These are phyloP conservation scores for Lophius americanus DNA, from an alignment of 2,797 vertebrate genomes.

Conservation along the genomic window DNA sequence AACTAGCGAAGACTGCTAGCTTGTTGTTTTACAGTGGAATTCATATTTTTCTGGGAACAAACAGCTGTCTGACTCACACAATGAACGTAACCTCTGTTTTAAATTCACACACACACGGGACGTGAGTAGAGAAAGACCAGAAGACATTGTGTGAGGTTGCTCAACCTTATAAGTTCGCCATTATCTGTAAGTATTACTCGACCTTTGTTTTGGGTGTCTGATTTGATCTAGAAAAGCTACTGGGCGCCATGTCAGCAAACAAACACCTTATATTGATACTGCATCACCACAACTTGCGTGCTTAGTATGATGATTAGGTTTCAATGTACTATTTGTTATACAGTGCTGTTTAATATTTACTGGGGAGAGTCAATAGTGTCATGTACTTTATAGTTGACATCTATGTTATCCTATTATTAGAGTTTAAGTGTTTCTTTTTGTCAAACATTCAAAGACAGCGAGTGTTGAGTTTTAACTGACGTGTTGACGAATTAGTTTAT, in stretches of 20 bases:
- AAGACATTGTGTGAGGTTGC: slow-evolving; percentile 2
- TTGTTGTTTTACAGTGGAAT: slow-evolving; percentile 41
- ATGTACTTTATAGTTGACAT: too few species aligned
- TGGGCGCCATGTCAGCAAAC: neutral
- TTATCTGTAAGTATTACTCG: slow-evolving; percentile 46
- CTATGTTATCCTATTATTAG: too few species aligned
- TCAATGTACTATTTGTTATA: neutral
- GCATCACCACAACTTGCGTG: neutral
- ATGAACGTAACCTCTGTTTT: slow-evolving; percentile 10
- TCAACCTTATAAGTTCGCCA: neutral
- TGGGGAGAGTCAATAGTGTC: too few species aligned
- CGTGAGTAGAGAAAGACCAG: neutral
- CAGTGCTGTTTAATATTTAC: neutral
- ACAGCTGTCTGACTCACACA: slow-evolving; percentile 3
- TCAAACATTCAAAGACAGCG: neutral
- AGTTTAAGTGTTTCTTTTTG: too few species aligned
- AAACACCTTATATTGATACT: neutral
- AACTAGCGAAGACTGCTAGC: slow-evolving; percentile 38
- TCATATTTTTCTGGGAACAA: slow-evolving; percentile 3
- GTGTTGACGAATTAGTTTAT: neutral
- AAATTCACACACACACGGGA: neutral
- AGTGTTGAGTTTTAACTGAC: neutral
- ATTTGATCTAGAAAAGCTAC: neutral
- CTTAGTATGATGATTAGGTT: neutral
- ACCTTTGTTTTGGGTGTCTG: slow-evolving; percentile 15